phyloP scores from a whole-genome alignment of 2,888 invertebrate genomes.

The Platycheirus albimanus region DNA sequence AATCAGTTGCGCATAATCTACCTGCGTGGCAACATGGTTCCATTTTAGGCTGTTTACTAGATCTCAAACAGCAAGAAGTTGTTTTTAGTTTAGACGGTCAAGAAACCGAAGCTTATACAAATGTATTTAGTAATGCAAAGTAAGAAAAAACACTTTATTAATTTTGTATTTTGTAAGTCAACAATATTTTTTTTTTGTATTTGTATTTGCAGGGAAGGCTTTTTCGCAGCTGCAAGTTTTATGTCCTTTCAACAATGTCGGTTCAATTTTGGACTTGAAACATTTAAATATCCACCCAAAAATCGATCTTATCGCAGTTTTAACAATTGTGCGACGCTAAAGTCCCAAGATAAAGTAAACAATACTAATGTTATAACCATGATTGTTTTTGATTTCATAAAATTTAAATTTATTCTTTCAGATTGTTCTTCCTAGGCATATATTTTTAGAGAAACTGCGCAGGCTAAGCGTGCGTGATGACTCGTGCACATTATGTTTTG shows the following conservation, averaged over 20 bases:
- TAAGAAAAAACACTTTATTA: slow-evolving; percentile 80
- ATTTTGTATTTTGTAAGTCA: slow-evolving; percentile 18
- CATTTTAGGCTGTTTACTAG: slow-evolving; percentile 92
- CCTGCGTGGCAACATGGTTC: slow-evolving; percentile 93
- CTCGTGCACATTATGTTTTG: slow-evolving; percentile 94
- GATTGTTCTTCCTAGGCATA: slow-evolving; percentile 89
- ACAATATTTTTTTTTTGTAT: too few species aligned
- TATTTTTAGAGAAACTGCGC: slow-evolving; percentile 89
- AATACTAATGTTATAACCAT: too few species aligned
- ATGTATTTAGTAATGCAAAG: slow-evolving; percentile 91
- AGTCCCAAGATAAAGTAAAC: slow-evolving; percentile 88
- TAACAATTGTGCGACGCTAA: slow-evolving; percentile 90
- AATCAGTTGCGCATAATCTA: slow-evolving; percentile 85
- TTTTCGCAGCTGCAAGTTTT: slow-evolving; percentile 97
- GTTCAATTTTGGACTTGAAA: slow-evolving; percentile 94
- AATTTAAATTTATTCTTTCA: slow-evolving; percentile 42
- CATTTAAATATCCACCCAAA: slow-evolving; percentile 90
- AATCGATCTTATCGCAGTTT: slow-evolving; percentile 87
- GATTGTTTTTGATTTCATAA: too few species aligned
- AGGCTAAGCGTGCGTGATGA: slow-evolving; percentile 90
- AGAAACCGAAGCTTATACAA: slow-evolving; percentile 87
- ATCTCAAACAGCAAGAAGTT: slow-evolving; percentile 88
- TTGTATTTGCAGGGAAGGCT: slow-evolving; percentile 87
- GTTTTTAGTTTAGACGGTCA: slow-evolving; percentile 93
- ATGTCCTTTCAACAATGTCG: slow-evolving; percentile 98